phyloP scores from a whole-genome alignment of 2,113 vertebrate genomes.

The Nicator chloris region DNA sequence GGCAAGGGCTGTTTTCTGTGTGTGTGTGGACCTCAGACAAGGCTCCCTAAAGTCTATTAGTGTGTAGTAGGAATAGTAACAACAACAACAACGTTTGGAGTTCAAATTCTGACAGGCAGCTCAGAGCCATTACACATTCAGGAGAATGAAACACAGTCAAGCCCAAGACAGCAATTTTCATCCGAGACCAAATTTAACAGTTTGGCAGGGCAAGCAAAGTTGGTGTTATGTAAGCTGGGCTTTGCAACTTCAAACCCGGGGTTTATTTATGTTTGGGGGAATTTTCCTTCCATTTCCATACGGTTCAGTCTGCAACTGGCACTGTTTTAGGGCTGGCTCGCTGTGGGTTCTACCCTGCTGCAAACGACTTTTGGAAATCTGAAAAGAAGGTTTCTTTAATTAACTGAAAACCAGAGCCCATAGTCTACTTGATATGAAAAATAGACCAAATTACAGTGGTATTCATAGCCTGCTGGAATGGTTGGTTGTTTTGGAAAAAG shows the following conservation, averaged over 20 bases:
- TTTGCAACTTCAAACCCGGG: background rate
- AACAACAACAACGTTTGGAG: background rate
- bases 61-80: background rate
- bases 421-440: constrained; percentile 60
- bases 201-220: background rate
- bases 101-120: background rate
- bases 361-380: background rate
- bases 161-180: background rate
- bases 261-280: background rate
- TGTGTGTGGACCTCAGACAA: background rate
- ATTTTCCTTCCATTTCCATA: background rate
- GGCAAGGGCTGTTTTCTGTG: background rate
- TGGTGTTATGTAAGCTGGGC: background rate
- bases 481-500: constrained; percentile 59
- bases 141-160: background rate
- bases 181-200: background rate
- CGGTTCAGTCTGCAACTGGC: background rate
- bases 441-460: constrained; percentile 63
- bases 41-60: background rate
- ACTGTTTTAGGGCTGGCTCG: background rate
- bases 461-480: constrained; percentile 67
- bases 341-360: constrained; percentile 8
- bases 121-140: background rate
- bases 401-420: constrained; percentile 44
- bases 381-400: constrained; percentile 58